Base-by-base conservation (phyloP, 2,113 vertebrate genomes). In the Poeciliopsis prolifica region DNA sequence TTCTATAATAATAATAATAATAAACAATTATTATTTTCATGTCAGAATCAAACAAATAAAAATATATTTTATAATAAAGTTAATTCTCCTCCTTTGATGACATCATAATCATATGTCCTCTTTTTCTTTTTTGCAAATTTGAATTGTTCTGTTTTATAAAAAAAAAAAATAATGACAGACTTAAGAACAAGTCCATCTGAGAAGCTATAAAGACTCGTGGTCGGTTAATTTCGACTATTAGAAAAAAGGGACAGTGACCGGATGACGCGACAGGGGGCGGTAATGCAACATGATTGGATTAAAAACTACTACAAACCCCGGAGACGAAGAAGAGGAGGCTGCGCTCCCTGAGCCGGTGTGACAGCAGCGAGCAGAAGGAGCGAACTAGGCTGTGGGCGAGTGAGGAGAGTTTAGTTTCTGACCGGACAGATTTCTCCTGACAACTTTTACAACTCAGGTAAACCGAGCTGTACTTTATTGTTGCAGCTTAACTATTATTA, bases 391-490 rank as follows among this genome's bases (percentile, higher is more conserved):
- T n/a, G 11, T 0, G 35, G 17, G 72, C 61, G 31, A 48, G 15
- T 19, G 5, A 37, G 28, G 24, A 37, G 37, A 15, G 64, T 65
- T 8, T 24, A 28, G 22, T 26, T 4, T 11, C 35, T 10, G 8
- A 62, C 61, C 22, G 19, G 22, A 74, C 48, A 51, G 1, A 17
- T 63, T 48, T 19, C 22, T 14, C 15, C 12, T 30, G 28, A 66
- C 6, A 2, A 12, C 15, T 58, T 5, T 0, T 2, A 0, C n/a
- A 26, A 62, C 26, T 8, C 65, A 78, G 84, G 87, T 86, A 67
- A 5, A 51, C 54, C 4, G 13, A 30, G 17, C 37, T 1, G 10
- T 13, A 24, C 22, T 35, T 48, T 19, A 19, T 19, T 26, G 5
- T 65, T 12, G 15, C 12, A 63, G 2, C 29, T 12, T 3, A 5